Evolutionary conservation across 2,888 invertebrate species (phyloP), one percentile per base, ranked within the genome.

Genomic region (Diadegma fenestrale): DNA sequence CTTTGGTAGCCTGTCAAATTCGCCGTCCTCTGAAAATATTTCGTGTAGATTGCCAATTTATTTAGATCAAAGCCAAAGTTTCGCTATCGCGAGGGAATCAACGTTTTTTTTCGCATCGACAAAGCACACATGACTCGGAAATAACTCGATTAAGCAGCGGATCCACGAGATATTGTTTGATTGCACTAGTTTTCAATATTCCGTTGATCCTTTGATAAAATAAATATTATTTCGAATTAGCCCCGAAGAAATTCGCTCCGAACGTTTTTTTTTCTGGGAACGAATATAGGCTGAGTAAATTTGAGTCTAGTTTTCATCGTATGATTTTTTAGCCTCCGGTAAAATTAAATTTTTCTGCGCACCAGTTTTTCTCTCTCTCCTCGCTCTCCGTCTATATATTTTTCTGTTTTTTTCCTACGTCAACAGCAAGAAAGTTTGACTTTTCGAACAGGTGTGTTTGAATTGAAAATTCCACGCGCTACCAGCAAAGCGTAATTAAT

Each of bases 381-480:
- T n/a, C 37, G 5, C 1, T 72, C n/a, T 37, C 37, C 37, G 10
- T 37, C 37, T 37, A 37, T 37, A 37, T 37, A 8, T 37, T 37
- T 1, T 10, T 37, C 8, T 10, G 2, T 54, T 41, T 54, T 33
- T 5, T 72, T n/a, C 7, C 37, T 22, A 33, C 41, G 19, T 12
- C 37, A 33, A 10, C 30, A 58, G 54, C 51, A 22, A 54, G 54
- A 7, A 54, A 72, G 51, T 54, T 51, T 54, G 51, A 22, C 19
- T 22, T 72, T 33, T 37, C 72, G 14, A 54, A 54, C 19, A 72
- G 72, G 37, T 72, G 72, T 72, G 54, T 72, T 54, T 41, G 72
- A 72, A 72, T 72, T 54, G 54, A 54, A 54, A 64, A 72, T 72
- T 41, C 54, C 72, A 54, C 41, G 54, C 72, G 17, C 41, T 22